Percentiles rank a stretch among this genome's conserved stretches.
phyloP scores from a whole-genome alignment of 2,888 invertebrate species.

The Drosophila neoperkinsi region DNA sequence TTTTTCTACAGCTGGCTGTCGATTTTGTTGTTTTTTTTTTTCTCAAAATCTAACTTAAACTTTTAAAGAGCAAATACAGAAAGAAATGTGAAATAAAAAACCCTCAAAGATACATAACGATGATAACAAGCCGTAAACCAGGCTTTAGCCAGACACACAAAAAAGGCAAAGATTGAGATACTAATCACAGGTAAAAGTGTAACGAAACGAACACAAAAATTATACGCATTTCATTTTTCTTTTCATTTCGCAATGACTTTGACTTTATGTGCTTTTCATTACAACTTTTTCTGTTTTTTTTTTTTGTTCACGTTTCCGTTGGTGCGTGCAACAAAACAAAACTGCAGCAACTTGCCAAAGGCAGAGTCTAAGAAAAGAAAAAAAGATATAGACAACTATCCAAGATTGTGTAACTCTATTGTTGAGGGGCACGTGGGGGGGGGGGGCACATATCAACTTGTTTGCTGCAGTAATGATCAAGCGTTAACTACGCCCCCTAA shows the following conservation, averaged over 20 bases:
- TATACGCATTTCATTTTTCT: slow-evolving; percentile 60
- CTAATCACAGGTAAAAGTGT: slow-evolving; percentile 62
- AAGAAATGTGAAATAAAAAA: slow-evolving; percentile 6
- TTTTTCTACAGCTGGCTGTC: neutral
- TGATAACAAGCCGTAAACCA: slow-evolving; percentile 47
- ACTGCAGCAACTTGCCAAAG: slow-evolving; percentile 36
- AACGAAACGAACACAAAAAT: slow-evolving; percentile 58
- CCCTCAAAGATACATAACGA: slow-evolving; percentile 25
- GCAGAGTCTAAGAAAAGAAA: slow-evolving; percentile 21
- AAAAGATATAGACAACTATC: slow-evolving; percentile 10
- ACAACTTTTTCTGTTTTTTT: neutral
- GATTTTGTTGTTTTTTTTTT: neutral
- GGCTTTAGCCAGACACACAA: neutral
- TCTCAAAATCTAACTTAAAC: slow-evolving; percentile 9
- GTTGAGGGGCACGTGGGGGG: neutral
- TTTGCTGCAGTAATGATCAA: slow-evolving; percentile 4
- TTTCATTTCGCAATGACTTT: slow-evolving; percentile 59
- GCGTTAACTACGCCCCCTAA: slow-evolving; percentile 2
- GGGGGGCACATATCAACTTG: slow-evolving; percentile 19
- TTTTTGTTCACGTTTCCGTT: slow-evolving; percentile 48
- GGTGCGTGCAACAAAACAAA: slow-evolving; percentile 50
- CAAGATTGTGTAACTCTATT: slow-evolving; percentile 52
- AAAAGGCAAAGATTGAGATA: slow-evolving; percentile 19
- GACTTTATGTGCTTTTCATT: slow-evolving; percentile 35
- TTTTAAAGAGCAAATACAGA: slow-evolving; percentile 17